Evolutionary conservation across 2,797 vertebrate species (phyloP).

Genomic region (Lemur catta): DNA sequence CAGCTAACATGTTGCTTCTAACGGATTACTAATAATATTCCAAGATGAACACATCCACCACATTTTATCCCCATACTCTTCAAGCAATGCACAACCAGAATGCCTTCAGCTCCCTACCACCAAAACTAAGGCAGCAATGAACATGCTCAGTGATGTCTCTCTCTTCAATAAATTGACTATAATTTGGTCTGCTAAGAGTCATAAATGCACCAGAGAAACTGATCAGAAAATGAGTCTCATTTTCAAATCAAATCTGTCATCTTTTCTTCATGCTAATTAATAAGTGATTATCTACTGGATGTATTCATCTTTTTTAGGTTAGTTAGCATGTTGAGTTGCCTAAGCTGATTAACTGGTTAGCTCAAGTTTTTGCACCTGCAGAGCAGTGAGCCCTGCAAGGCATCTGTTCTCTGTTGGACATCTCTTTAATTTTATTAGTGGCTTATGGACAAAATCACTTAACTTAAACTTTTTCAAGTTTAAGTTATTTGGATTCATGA

Average conservation of each 20-base stretch:
- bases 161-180: background rate
- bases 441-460: conserved; percentile 74
- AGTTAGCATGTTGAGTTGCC: conserved; percentile 11
- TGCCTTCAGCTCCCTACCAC: background rate
- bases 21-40: background rate
- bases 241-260: conserved; percentile 33
- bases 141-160: background rate
- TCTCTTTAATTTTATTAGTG: conserved; percentile 76
- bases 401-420: conserved; percentile 69
- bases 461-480: conserved; percentile 72
- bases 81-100: background rate
- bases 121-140: background rate
- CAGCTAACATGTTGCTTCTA: background rate
- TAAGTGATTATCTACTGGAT: background rate
- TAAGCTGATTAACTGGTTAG: conserved; percentile 31
- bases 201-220: background rate
- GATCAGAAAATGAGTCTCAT: background rate
- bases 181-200: background rate
- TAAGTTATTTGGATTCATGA: conserved; percentile 73
- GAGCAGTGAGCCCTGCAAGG: background rate
- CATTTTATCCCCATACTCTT: background rate
- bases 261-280: background rate
- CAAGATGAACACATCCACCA: background rate
- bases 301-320: background rate
- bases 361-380: conserved; percentile 63